phyloP scores from a whole-genome alignment of 1,140 invertebrate species.

The Psix sp. region DNA sequence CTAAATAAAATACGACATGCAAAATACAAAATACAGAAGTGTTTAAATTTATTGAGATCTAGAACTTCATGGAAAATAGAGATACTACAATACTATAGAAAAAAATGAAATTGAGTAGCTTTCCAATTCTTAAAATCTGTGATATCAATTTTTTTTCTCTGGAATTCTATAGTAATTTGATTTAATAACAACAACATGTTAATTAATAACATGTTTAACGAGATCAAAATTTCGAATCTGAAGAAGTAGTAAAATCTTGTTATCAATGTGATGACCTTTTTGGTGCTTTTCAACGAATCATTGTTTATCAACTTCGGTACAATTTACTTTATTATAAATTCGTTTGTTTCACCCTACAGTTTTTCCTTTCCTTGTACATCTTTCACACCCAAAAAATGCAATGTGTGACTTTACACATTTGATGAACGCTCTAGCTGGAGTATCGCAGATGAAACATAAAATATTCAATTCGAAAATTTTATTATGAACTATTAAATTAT shows the following conservation, averaged over 20 bases:
- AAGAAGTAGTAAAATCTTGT: conserved; percentile 15
- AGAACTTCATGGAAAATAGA: conserved; percentile 1
- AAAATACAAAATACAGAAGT: no score
- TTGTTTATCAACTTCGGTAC: conserved; percentile 25
- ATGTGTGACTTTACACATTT: conserved; percentile 26
- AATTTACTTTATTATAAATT: conserved; percentile 24
- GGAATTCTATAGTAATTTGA: conserved; percentile 15
- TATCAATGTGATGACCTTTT: conserved; percentile 33
- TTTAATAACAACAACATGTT: conserved; percentile 40
- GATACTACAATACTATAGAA: conserved; percentile 8
- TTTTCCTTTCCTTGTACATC: no score
- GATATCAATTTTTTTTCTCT: conserved; percentile 15
- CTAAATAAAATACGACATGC: background rate
- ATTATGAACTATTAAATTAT: background rate
- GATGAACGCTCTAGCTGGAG: conserved; percentile 4
- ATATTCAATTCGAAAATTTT: background rate
- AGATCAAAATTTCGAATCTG: conserved; percentile 34
- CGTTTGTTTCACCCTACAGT: conserved; percentile 20
- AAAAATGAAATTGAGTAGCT: conserved; percentile 24
- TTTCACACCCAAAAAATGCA: conserved; percentile 44
- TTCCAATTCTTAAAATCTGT: conserved; percentile 9
- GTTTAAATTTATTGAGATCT: conserved; percentile 8
- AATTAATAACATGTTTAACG: conserved; percentile 17
- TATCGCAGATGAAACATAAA: conserved; percentile 4
- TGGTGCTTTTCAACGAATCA: conserved; percentile 23